phyloP scores from a whole-genome alignment of 37 sponge, comb jelly and placozoan species.

The Halichondria panicea region DNA sequence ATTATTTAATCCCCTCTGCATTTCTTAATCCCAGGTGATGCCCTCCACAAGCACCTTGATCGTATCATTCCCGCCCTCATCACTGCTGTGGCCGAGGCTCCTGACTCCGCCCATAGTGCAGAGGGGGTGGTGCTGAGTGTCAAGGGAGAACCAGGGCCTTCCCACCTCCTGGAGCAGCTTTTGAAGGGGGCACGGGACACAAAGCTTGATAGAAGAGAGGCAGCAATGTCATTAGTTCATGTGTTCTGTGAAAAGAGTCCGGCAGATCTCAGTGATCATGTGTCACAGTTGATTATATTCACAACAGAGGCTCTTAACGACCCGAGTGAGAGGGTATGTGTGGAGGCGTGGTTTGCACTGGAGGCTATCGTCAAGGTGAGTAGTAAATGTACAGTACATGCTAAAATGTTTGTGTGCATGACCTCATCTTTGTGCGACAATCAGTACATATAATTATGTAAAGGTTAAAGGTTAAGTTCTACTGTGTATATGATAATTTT shows the following conservation, averaged over 20 bases:
- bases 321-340: conserved; percentile 64
- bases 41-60: conserved; percentile 74
- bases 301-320: conserved; percentile 64
- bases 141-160: conserved; percentile 49
- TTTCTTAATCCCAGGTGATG: conserved; percentile 21
- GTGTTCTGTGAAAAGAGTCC: conserved; percentile 44
- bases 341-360: conserved; percentile 81
- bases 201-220: conserved; percentile 14
- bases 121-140: conserved; percentile 65
- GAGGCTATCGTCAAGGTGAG: conserved; percentile 85
- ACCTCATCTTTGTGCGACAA: background rate
- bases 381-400: no score
- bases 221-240: conserved; percentile 61
- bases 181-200: conserved; percentile 14
- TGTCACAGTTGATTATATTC: conserved; percentile 67
- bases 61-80: conserved; percentile 80
- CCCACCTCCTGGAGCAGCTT: conserved; percentile 63
- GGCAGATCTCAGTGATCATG: conserved; percentile 59
- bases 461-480: no score
- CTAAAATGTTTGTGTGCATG: no score
- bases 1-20: background rate
- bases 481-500: no score
- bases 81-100: conserved; percentile 23
- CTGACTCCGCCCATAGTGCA: conserved; percentile 22
- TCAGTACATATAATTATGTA: background rate